These are phyloP conservation scores for Callopanchax toddi DNA, from an alignment of 2,113 vertebrate genomes.

Conservation along the genomic window DNA sequence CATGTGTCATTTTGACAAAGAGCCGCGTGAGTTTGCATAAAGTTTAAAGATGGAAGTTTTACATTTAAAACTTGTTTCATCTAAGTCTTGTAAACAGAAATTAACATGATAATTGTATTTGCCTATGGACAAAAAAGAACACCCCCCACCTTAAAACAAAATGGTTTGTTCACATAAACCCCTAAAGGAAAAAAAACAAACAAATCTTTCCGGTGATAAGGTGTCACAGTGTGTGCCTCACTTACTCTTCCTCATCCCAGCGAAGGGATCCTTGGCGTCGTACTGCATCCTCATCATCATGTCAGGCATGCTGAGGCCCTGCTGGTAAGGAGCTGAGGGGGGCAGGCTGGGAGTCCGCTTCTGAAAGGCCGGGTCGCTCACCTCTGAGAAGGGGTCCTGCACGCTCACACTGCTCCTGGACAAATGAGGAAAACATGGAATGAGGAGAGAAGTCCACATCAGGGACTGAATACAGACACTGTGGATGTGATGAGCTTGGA, in stretches of 20 bases:
- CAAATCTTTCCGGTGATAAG: no score
- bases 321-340: slow-evolving; percentile 87
- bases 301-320: slow-evolving; percentile 87
- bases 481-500: neutral
- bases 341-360: slow-evolving; percentile 89
- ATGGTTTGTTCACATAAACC: no score
- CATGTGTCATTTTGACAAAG: slow-evolving; percentile 20
- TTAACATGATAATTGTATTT: neutral
- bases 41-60: slow-evolving; percentile 4
- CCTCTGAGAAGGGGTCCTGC: slow-evolving; percentile 95
- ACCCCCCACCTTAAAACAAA: no score
- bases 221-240: slow-evolving; percentile 38
- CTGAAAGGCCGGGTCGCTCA: slow-evolving; percentile 89
- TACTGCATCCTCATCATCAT: slow-evolving; percentile 96
- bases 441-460: neutral
- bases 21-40: slow-evolving; percentile 5
- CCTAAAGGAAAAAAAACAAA: no score
- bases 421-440: slow-evolving; percentile 9
- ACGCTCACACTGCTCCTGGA: slow-evolving; percentile 88
- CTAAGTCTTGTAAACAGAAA: neutral
- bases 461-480: neutral
- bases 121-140: neutral
- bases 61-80: neutral
- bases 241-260: slow-evolving; percentile 96
- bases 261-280: slow-evolving; percentile 95